Evolutionary conservation across 2,113 vertebrate species (phyloP).

Genomic region (Otolemur garnettii): DNA sequence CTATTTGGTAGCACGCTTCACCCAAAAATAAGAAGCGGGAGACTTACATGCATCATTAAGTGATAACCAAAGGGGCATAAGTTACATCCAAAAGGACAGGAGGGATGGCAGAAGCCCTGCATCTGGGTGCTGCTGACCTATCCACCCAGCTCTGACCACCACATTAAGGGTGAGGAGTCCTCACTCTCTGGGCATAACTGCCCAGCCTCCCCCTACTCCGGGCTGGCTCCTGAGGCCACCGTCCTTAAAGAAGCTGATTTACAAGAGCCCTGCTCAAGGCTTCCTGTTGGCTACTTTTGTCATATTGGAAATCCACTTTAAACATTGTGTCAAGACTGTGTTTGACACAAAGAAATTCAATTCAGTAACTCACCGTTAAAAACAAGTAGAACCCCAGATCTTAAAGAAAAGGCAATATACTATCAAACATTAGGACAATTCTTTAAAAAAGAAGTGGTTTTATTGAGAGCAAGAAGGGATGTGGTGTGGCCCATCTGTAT

Average conservation of each 20-base stretch:
- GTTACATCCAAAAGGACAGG: background rate
- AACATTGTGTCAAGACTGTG: background rate
- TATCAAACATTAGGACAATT: background rate
- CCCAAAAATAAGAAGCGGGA: too few relatives aligned
- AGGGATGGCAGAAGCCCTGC: rapidly evolving
- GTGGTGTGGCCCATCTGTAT: background rate
- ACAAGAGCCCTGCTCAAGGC: background rate
- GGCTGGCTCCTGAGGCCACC: background rate
- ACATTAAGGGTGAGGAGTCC: too few relatives aligned
- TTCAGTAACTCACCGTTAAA: background rate
- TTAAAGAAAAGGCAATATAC: background rate
- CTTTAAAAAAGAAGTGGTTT: conserved; percentile 22
- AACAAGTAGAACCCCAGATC: background rate
- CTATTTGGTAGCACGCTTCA: too few relatives aligned
- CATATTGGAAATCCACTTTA: background rate
- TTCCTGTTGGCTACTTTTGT: background rate
- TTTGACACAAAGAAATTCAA: conserved; percentile 39
- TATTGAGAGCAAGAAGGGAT: background rate
- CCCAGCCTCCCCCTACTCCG: background rate
- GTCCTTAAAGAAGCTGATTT: background rate
- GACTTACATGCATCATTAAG: background rate
- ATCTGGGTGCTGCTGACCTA: rapidly evolving
- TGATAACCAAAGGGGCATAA: background rate
- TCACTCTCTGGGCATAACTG: background rate
- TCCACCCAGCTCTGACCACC: rapidly evolving